Evolutionary conservation across 30 jellyfish, hydroid and myxozoan genomes (phyloP).

Genomic region (Aurelia sp.): DNA sequence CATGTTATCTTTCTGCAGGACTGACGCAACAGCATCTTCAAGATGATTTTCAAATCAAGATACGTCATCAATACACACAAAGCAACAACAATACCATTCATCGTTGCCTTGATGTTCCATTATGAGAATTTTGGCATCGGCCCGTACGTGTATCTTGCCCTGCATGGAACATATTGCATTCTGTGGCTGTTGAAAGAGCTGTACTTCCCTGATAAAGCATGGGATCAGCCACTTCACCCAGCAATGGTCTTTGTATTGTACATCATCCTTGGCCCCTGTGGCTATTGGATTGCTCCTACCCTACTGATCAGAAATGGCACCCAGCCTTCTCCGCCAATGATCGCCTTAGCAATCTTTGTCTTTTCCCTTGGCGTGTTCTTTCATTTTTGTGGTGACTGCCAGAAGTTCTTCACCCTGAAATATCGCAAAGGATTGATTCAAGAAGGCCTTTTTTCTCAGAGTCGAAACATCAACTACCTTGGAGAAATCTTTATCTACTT

Average conservation of each 20-base stretch:
- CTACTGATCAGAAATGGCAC: slow-evolving; percentile 45
- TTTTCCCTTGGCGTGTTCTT: slow-evolving; percentile 52
- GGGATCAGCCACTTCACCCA: slow-evolving; percentile 25
- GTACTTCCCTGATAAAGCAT: slow-evolving; percentile 73
- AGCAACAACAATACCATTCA: slow-evolving; percentile 48
- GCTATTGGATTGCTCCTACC: slow-evolving; percentile 82
- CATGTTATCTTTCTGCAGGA: too few species aligned
- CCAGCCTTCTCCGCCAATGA: slow-evolving; percentile 64
- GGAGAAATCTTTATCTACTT: slow-evolving; percentile 76
- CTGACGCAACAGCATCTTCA: too few species aligned
- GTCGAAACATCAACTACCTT: slow-evolving; percentile 77
- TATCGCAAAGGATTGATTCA: slow-evolving; percentile 61
- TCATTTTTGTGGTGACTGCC: slow-evolving; percentile 86
- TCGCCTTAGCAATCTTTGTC: slow-evolving; percentile 46
- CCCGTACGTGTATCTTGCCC: slow-evolving; percentile 71
- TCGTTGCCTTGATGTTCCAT: slow-evolving; percentile 53
- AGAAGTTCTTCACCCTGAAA: slow-evolving; percentile 70
- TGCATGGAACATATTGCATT: slow-evolving; percentile 80
- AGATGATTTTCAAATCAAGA: slow-evolving; percentile 52
- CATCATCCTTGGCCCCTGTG: slow-evolving; percentile 37
- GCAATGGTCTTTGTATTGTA: slow-evolving; percentile 4
- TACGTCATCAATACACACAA: slow-evolving; percentile 72
- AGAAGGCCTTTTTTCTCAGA: slow-evolving; percentile 73
- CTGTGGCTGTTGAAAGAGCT: slow-evolving; percentile 76
- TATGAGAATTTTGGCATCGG: slow-evolving; percentile 61